Evolutionary conservation across 92 coral and sea anemone genomes (phyloP).

Genomic region (Palythoa caribaeorum): DNA sequence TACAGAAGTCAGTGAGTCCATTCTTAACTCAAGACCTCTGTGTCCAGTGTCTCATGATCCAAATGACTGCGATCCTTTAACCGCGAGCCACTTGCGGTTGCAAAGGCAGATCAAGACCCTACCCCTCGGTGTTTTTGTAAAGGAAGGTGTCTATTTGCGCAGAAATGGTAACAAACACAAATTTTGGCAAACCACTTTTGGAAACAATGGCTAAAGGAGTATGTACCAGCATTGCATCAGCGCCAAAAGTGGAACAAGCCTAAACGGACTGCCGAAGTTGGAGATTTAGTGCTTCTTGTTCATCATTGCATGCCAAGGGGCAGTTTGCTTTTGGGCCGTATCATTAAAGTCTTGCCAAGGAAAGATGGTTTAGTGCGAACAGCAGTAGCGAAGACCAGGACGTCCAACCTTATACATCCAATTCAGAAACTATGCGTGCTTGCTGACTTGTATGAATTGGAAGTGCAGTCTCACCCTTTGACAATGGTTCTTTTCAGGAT

Average conservation of each 20-base stretch:
- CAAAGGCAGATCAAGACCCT: conserved; percentile 48
- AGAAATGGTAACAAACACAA: conserved; percentile 38
- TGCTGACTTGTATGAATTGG: not conserved
- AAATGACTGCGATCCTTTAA: conserved; percentile 58
- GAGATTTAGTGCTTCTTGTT: conserved; percentile 51
- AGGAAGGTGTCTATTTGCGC: no score
- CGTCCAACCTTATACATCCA: conserved; percentile 34
- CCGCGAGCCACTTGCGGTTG: conserved; percentile 67
- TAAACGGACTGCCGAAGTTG: conserved; percentile 45
- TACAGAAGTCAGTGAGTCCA: conserved; percentile 29
- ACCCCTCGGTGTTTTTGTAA: conserved; percentile 60
- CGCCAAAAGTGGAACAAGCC: conserved; percentile 31
- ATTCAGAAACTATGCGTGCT: not conserved
- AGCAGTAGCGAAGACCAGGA: conserved; percentile 43
- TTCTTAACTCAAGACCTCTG: conserved; percentile 23
- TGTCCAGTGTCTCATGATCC: not conserved
- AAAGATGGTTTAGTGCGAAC: conserved; percentile 39
- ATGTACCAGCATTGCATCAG: not conserved
- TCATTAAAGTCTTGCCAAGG: conserved; percentile 30
- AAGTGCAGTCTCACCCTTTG: not conserved
- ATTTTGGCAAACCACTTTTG: conserved; percentile 61
- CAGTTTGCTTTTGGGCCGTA: conserved; percentile 39
- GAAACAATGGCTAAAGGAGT: conserved; percentile 72
- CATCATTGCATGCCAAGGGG: conserved; percentile 52
- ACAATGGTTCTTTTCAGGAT: no score